Evolutionary conservation across 1,140 invertebrate species (phyloP).

Genomic region (Ceratosolen solmsi): DNA sequence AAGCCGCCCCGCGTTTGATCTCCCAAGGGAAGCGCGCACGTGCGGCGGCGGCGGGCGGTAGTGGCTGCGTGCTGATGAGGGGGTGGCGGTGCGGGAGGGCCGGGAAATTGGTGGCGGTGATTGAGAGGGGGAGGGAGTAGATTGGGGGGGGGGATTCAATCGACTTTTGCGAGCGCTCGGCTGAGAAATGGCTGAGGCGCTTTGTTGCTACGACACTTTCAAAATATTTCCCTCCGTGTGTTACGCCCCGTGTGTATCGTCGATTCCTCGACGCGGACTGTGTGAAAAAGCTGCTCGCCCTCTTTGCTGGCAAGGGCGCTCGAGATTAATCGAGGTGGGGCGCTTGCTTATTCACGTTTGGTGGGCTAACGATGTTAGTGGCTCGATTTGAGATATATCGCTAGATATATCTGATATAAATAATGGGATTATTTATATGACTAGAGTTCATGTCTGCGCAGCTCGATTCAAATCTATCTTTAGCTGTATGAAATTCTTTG

Average conservation of each 20-base stretch:
- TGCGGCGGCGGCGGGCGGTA: not conserved
- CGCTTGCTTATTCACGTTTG: not conserved
- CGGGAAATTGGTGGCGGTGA: no score
- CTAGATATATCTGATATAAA: not conserved
- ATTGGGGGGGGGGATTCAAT: not conserved
- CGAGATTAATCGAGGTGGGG: not conserved
- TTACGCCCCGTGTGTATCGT: not conserved
- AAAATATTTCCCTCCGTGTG: not conserved
- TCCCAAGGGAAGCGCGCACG: slow-evolving; percentile 11
- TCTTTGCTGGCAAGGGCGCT: no score
- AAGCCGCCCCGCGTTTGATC: slow-evolving; percentile 36
- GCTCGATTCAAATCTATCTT: no score
- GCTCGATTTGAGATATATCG: not conserved
- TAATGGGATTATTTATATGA: slow-evolving; percentile 2
- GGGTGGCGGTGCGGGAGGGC: no score
- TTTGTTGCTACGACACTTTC: not conserved
- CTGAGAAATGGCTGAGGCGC: slow-evolving; percentile 17
- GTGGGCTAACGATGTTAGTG: not conserved
- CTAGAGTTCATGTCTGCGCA: not conserved
- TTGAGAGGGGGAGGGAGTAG: no score
- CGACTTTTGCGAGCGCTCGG: not conserved
- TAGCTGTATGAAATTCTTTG: no score
- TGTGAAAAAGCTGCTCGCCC: no score
- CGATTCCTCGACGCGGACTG: not conserved
- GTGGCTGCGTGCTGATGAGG: no score